Evolutionary conservation across 2,113 vertebrate genomes (phyloP).

Genomic region (Chloroceryle aenea): DNA sequence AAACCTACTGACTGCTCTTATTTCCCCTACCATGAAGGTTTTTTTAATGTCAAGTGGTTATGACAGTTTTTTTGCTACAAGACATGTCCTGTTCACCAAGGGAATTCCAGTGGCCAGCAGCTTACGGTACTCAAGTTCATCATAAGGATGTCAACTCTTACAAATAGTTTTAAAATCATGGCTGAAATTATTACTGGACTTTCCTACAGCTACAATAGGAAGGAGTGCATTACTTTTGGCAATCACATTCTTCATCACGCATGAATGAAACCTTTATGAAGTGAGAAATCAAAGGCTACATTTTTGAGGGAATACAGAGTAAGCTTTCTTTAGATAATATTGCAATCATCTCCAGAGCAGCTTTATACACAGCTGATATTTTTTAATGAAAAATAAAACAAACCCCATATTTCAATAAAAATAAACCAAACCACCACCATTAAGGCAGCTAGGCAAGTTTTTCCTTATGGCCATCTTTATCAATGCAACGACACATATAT

Average conservation of each 20-base stretch:
- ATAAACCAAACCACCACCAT: not conserved
- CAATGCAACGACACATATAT: not conserved
- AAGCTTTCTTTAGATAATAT: not conserved
- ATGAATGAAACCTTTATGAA: not conserved
- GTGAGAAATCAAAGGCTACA: not conserved
- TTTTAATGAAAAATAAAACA: not conserved
- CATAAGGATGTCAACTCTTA: not conserved
- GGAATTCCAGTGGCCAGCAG: not conserved
- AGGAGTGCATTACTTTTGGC: not conserved
- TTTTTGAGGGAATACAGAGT: not conserved
- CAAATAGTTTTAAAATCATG: not conserved
- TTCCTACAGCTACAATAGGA: not conserved
- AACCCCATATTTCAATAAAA: not conserved
- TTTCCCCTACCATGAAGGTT: not conserved
- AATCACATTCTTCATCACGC: not conserved
- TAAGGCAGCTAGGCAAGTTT: not conserved
- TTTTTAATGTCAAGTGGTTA: not conserved
- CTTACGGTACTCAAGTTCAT: not conserved
- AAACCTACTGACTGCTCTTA: not conserved
- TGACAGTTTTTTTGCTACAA: not conserved
- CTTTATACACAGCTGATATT: not conserved
- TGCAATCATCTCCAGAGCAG: not conserved
- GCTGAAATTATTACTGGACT: not conserved
- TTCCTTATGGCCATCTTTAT: not conserved
- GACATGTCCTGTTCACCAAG: not conserved